Base-by-base conservation (phyloP, 2,113 vertebrate species). In the Megatriorchis doriae region DNA sequence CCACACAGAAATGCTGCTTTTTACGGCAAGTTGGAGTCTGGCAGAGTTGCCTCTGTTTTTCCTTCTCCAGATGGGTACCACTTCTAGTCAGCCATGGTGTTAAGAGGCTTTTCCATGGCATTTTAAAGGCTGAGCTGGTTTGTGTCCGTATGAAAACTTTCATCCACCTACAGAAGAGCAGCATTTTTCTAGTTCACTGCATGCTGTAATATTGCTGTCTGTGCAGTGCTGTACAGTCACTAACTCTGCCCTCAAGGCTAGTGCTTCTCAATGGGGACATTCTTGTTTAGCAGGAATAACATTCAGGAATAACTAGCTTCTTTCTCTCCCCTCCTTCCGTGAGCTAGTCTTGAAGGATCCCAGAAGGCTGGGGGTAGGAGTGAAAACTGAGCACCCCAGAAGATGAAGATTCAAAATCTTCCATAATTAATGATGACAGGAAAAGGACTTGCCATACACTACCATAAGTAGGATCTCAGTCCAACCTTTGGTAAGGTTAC, bases 71-170 rank as follows among this genome's bases (percentile, higher is more conserved):
- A 70, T n/a, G 38, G 15, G 6, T 67, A 68, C 36, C n/a, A 8
- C 5, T 86, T 68, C 11, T 22, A 63, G 34, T 73, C 0, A 8
- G 47, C 55, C 32, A 58, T 42, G 25, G n/a, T 70, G 55, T 34
- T 48, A 58, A 58, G 66, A 38, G 47, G 47, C n/a, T 86, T 86
- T 87, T 91, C 56, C 48, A 7, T 82, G 62, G 58, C 21, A 36
- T 63, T 91, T 94, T 93, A 85, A 77, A 95, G 62, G 65, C 47
- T 72, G 59, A 71, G 32, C 31, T 96, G 43, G 38, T 95, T 87
- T 91, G 52, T 58, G 25, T 59, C 85, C 45, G 13, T 81, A n/a
- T 71, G 47, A 81, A 89, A 86, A 68, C 61, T 81, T 79, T 16
- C 21, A 56, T 53, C 32, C 43, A 71, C 38, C 23, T 75, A 59